phyloP scores from a whole-genome alignment of 2,797 vertebrate species.

The Hybognathus amarus region DNA sequence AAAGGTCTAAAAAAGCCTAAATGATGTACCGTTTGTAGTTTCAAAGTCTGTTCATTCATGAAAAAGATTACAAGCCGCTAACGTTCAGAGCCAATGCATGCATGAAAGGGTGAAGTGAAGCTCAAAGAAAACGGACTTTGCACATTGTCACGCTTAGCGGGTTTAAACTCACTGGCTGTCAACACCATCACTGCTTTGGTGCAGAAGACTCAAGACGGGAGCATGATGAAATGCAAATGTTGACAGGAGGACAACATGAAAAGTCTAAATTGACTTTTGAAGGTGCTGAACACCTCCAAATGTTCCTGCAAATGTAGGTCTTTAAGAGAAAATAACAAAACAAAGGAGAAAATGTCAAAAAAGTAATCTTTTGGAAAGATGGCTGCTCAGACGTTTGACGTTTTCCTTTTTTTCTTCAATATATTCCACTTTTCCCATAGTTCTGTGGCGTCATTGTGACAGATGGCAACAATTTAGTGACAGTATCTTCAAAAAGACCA shows the following conservation, averaged over 20 bases:
- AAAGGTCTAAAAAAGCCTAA: background rate
- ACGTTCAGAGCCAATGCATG: background rate
- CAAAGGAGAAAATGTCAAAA: background rate
- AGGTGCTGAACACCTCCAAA: too few relatives aligned
- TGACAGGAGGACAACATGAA: background rate
- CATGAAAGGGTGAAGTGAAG: background rate
- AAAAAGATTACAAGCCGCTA: background rate
- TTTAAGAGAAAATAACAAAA: background rate
- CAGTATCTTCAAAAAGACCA: constrained; percentile 20
- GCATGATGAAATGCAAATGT: background rate
- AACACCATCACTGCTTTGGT: background rate
- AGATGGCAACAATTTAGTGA: constrained; percentile 22
- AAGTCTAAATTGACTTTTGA: background rate
- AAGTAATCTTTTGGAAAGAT: background rate
- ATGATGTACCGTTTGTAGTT: background rate
- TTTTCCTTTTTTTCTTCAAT: background rate
- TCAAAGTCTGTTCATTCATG: background rate
- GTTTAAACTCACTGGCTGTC: constrained; percentile 11
- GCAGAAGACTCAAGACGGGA: background rate
- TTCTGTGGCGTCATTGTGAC: constrained; percentile 4
- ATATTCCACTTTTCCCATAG: background rate
- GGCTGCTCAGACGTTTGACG: background rate
- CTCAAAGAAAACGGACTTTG: background rate
- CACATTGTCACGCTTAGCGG: background rate
- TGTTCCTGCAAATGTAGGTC: background rate